Evolutionary conservation across 1,140 invertebrate species (phyloP).

Genomic region (Capitella teleta): DNA sequence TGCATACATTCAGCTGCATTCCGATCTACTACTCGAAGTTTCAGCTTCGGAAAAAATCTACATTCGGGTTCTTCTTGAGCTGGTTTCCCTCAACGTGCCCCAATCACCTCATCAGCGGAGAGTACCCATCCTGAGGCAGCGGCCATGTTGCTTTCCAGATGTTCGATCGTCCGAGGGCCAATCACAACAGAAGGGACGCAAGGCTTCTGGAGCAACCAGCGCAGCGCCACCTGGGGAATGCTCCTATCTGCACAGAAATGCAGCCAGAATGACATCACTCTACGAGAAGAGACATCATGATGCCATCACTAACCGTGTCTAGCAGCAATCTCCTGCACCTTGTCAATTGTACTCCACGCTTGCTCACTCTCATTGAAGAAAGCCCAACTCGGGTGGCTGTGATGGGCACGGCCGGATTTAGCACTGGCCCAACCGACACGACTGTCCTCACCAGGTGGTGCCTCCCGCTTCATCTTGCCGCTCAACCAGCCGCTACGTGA

Average conservation of each 20-base stretch:
- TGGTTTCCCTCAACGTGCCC: too few species aligned
- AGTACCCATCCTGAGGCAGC: conserved; percentile 25
- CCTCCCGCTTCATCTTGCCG: background rate
- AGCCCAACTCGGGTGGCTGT: background rate
- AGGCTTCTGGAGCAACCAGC: conserved; percentile 32
- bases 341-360: background rate
- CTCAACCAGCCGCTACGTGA: background rate
- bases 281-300: background rate
- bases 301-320: background rate
- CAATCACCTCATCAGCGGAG: conserved; percentile 25
- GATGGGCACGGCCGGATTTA: too few species aligned
- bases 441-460: background rate
- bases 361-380: background rate
- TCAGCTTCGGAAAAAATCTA: too few species aligned
- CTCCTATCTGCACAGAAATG: conserved; percentile 1
- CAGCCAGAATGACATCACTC: background rate
- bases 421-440: conserved; percentile 4
- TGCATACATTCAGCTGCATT: too few species aligned
- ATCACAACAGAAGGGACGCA: conserved; percentile 32
- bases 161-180: conserved; percentile 25
- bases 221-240: conserved; percentile 23
- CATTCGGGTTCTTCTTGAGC: too few species aligned
- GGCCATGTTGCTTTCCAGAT: conserved; percentile 32
- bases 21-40: too few species aligned
- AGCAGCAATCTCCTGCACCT: conserved; percentile 1